A percentile compares a stretch with the other conserved stretches of the same genome.
phyloP scores from a whole-genome alignment of 2,113 vertebrate species.

The Talpa occidentalis region DNA sequence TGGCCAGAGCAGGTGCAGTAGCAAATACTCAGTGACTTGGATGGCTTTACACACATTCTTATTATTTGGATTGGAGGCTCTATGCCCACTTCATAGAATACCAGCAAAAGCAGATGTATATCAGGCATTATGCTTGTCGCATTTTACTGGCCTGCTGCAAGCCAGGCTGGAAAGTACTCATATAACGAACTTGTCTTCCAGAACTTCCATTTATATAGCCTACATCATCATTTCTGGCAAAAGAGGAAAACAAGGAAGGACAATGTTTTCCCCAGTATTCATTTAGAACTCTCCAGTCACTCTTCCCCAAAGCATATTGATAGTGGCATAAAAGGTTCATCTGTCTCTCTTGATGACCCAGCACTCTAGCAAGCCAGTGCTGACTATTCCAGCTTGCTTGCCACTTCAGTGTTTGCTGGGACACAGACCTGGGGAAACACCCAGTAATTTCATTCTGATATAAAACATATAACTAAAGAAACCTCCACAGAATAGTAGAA shows the following conservation, averaged over 20 bases:
- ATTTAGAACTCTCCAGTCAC: slow-evolving; percentile 76
- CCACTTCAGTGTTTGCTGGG: slow-evolving; percentile 43
- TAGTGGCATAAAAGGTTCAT: slow-evolving; percentile 75
- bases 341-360: slow-evolving; percentile 74
- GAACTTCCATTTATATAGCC: slow-evolving; percentile 76
- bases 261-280: slow-evolving; percentile 77
- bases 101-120: slow-evolving; percentile 75
- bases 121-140: slow-evolving; percentile 61
- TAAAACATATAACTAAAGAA: not conserved
- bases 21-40: not conserved
- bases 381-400: not conserved
- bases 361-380: slow-evolving; percentile 55
- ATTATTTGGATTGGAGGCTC: slow-evolving; percentile 40
- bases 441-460: not conserved
- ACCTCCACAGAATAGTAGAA: not conserved
- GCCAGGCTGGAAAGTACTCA: slow-evolving; percentile 63
- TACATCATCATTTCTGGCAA: slow-evolving; percentile 62
- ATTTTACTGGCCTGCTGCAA: slow-evolving; percentile 60
- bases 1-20: slow-evolving; percentile 56
- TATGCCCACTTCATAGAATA: slow-evolving; percentile 38
- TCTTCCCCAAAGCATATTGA: slow-evolving; percentile 66
- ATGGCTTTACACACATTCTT: slow-evolving; percentile 26
- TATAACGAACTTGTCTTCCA: slow-evolving; percentile 75
- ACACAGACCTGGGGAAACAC: not conserved
- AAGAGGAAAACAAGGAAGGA: slow-evolving; percentile 78